phyloP scores from a whole-genome alignment of 2,888 invertebrate species.

The Rugalucina vietnamica region DNA sequence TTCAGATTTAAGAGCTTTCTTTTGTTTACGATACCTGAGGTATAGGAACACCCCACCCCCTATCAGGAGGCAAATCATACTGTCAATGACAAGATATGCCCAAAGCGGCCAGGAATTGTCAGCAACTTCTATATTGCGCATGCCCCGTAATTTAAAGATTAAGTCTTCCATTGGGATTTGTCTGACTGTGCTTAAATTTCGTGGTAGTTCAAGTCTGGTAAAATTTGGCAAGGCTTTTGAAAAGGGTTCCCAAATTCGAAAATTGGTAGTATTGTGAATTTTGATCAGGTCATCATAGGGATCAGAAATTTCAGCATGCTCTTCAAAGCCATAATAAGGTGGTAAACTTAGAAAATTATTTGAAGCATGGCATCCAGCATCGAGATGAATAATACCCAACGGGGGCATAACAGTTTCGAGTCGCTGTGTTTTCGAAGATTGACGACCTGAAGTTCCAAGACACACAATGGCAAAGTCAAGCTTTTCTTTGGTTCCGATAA shows the following conservation, averaged over 20 bases:
- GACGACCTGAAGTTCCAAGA: not conserved
- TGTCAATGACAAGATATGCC: not conserved
- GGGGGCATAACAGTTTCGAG: not conserved
- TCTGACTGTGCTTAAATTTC: not conserved
- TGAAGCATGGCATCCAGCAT: not conserved
- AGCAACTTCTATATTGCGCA: not conserved
- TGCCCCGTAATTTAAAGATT: not conserved
- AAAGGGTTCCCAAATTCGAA: not conserved
- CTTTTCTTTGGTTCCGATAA: not conserved
- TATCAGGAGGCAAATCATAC: not conserved
- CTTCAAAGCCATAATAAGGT: not conserved
- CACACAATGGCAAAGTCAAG: not conserved
- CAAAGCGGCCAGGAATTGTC: not conserved
- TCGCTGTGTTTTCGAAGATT: not conserved
- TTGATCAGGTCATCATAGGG: not conserved
- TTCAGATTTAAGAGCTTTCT: too few relatives aligned
- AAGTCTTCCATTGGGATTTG: not conserved
- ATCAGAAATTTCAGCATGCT: not conserved
- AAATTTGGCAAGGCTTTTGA: not conserved
- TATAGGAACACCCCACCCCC: not conserved
- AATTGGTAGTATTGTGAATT: not conserved
- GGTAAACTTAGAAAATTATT: not conserved
- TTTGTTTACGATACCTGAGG: not conserved
- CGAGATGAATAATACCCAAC: not conserved
- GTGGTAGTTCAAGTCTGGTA: not conserved